phyloP scores from a whole-genome alignment of 2,113 vertebrate species.

The Mirounga angustirostris region DNA sequence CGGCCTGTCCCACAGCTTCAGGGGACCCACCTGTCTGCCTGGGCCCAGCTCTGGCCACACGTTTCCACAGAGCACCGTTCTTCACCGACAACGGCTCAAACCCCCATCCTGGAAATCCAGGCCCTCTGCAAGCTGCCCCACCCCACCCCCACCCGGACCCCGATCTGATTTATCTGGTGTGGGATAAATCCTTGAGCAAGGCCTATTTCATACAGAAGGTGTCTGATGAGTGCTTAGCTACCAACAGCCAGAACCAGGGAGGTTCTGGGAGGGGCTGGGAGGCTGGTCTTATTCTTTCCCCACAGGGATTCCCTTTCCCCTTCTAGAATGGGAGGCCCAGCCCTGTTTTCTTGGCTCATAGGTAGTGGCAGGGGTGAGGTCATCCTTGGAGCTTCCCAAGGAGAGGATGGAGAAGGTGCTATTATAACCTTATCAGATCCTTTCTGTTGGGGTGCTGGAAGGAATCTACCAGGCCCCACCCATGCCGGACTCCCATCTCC shows the following conservation, averaged over 20 bases:
- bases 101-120: too few species aligned
- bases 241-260: not conserved
- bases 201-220: not conserved
- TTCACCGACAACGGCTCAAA: not conserved
- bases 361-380: not conserved
- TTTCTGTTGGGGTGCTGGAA: not conserved
- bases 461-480: not conserved
- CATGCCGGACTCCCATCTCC: not conserved
- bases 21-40: rapidly evolving
- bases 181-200: not conserved
- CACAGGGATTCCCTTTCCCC: not conserved
- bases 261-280: not conserved
- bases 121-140: rapidly evolving
- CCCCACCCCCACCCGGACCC: rapidly evolving
- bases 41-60: not conserved
- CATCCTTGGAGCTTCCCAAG: not conserved
- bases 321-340: not conserved
- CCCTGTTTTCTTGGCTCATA: not conserved
- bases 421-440: slow-evolving; percentile 31
- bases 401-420: not conserved
- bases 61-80: rapidly evolving
- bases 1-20: too few species aligned
- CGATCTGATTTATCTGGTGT: not conserved
- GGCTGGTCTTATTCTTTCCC: too few species aligned
- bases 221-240: too few species aligned